Conservation (phyloP, 2,888 invertebrate genomes). For the Galeopsomyia nigrocyanea region DNA sequence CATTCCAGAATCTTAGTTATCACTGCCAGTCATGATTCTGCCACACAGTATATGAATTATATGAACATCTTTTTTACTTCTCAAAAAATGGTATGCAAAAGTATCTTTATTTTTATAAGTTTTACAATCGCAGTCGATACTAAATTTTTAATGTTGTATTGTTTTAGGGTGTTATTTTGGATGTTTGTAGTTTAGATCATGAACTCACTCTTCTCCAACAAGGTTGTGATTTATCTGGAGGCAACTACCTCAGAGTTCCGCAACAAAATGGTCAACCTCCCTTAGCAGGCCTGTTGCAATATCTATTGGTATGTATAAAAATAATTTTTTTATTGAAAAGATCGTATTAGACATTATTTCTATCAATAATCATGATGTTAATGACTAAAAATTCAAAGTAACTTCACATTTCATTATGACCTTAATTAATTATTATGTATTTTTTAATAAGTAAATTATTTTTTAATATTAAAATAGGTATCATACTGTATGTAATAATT, state of each 20-base stretch:
- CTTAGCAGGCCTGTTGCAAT: slow-evolving; percentile 87
- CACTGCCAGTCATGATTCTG: slow-evolving; percentile 91
- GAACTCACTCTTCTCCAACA: slow-evolving; percentile 93
- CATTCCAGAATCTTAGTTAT: slow-evolving; percentile 86
- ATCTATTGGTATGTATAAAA: slow-evolving; percentile 78
- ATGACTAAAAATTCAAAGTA: slow-evolving; percentile 4
- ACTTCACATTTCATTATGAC: not conserved
- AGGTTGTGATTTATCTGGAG: slow-evolving; percentile 96
- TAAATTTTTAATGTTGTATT: not conserved
- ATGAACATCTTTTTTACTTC: slow-evolving; percentile 99
- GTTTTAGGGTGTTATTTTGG: slow-evolving; percentile 86
- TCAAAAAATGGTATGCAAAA: slow-evolving; percentile 76
- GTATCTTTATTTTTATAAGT: not conserved
- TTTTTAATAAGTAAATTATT: not conserved
- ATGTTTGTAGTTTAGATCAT: slow-evolving; percentile 93
- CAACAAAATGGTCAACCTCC: slow-evolving; percentile 75
- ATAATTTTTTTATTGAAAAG: not conserved
- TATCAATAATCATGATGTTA: not conserved
- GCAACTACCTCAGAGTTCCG: slow-evolving; percentile 90
- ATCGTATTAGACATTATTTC: slow-evolving; percentile 2
- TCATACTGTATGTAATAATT: not conserved
- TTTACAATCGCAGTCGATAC: slow-evolving; percentile 7
- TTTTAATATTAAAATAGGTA: slow-evolving; percentile 77
- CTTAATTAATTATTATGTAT: not conserved
- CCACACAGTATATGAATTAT: slow-evolving; percentile 97